Base-by-base conservation (phyloP, 2,888 invertebrate species). In the Phania funesta region DNA sequence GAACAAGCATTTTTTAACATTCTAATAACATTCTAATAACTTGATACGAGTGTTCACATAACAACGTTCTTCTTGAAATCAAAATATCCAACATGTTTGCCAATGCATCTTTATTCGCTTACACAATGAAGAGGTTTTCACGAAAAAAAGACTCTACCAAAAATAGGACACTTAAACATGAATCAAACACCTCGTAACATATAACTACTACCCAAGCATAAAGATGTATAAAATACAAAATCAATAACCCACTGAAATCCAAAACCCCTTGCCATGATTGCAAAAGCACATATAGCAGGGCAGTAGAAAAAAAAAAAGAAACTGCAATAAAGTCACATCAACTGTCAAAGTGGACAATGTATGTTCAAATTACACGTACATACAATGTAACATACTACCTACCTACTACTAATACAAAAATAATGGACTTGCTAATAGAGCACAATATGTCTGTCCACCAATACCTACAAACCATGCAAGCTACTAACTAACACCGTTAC, bases 321-420 rank as follows among this genome's bases (percentile, higher is more conserved):
- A 50, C 52, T 67, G 50, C 71, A 71, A 71, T 75, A 76, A 60
- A 76, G 54, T 70, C 75, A 67, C 54, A 62, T 81, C 81, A 73
- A 41, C 68, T 81, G 76, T 77, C 76, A 77, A 48, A 65, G 54
- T 20, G 62, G 48, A 73, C 38, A 76, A 41, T 65, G 46, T 46
- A 71, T 67, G 48, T 73, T 76, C 62, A 73, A 50, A 64, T 73
- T 77, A 62, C 62, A 54, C 4, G 7, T 18, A n/a, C n/a, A n/a
- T n/a, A n/a, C n/a, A n/a, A 18, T 50, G 18, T 32, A 20, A 29
- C n/a, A 68, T 11, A n/a, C 7, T 29, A 22, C n/a, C 7, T 29
- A 22, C n/a, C 22, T 32, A 41, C 44, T 54, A 24, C 71, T 41
- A 41, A 74, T 26, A 70, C 32, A 54, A 64, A 16, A 7, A 4